These are phyloP conservation scores for Conus ventricosus DNA, from an alignment of 1,140 invertebrate species.

Conservation along the genomic window DNA sequence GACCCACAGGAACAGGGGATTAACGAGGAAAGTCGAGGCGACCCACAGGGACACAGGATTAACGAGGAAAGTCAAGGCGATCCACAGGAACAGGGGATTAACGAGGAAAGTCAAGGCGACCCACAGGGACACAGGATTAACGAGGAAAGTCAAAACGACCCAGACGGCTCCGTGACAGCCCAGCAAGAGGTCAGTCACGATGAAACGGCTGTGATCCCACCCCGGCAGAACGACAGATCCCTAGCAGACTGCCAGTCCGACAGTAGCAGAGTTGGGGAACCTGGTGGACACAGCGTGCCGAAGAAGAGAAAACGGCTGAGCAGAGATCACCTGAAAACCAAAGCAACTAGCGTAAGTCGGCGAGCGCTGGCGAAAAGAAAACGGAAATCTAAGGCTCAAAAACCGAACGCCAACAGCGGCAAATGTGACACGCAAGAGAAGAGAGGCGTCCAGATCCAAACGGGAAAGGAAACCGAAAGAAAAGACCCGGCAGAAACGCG, in stretches of 20 bases:
- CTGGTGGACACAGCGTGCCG: neutral
- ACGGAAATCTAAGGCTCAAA: neutral
- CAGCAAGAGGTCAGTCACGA: neutral
- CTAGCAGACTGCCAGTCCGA: no score
- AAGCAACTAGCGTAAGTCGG: neutral
- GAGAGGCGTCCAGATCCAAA: neutral
- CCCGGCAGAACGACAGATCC: no score
- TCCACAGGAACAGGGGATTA: neutral
- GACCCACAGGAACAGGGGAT: neutral
- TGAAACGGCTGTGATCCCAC: neutral
- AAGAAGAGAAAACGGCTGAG: neutral
- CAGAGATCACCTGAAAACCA: neutral
- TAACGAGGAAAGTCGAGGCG: no score
- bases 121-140: no score
- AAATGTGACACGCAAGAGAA: neutral
- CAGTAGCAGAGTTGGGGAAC: neutral
- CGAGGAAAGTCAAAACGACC: neutral
- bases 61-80: no score
- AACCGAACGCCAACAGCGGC: neutral
- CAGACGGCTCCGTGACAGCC: neutral
- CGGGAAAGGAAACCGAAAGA: neutral
- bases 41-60: neutral
- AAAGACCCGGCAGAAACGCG: neutral
- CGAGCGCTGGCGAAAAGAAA: neutral
- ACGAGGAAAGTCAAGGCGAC: no score